Percentiles rank a stretch among this genome's conserved stretches.
Evolutionary conservation across 2,113 vertebrate species (phyloP).

Genomic region (Alosa alosa): DNA sequence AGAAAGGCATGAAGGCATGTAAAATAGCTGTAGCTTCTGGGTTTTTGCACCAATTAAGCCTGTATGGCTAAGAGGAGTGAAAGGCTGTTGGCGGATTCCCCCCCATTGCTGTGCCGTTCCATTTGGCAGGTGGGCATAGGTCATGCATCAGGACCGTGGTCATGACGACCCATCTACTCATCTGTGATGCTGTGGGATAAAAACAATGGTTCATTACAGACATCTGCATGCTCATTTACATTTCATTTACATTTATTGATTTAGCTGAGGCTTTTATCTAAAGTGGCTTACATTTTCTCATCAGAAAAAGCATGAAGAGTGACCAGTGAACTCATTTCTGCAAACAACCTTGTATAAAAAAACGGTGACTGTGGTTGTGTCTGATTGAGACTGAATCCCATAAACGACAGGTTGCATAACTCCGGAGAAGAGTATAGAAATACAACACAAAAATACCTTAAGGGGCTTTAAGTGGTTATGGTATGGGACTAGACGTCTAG

Average conservation of each 20-base stretch:
- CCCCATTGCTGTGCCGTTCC: neutral
- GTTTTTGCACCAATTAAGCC: neutral
- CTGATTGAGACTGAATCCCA: too few relatives aligned
- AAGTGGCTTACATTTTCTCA: too few relatives aligned
- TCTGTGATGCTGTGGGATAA: slow-evolving; percentile 1
- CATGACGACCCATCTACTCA: neutral
- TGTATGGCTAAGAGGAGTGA: neutral
- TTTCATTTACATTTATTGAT: too few relatives aligned
- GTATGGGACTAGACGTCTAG: neutral
- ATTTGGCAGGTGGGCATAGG: neutral
- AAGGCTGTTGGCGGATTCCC: neutral
- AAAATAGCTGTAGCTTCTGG: neutral
- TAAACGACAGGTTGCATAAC: too few relatives aligned
- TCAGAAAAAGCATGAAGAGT: neutral
- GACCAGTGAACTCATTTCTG: neutral
- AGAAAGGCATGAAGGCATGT: neutral
- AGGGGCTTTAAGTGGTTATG: neutral
- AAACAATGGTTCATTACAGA: neutral
- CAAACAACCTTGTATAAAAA: neutral
- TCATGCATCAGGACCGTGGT: slow-evolving; percentile 30
- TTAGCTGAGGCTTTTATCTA: too few relatives aligned
- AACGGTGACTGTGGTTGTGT: neutral
- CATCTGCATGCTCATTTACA: too few relatives aligned
- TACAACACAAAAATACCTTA: neutral
- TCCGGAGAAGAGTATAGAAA: neutral